phyloP scores from a whole-genome alignment of 2,888 invertebrate species.

The Orthonevra nobilis region DNA sequence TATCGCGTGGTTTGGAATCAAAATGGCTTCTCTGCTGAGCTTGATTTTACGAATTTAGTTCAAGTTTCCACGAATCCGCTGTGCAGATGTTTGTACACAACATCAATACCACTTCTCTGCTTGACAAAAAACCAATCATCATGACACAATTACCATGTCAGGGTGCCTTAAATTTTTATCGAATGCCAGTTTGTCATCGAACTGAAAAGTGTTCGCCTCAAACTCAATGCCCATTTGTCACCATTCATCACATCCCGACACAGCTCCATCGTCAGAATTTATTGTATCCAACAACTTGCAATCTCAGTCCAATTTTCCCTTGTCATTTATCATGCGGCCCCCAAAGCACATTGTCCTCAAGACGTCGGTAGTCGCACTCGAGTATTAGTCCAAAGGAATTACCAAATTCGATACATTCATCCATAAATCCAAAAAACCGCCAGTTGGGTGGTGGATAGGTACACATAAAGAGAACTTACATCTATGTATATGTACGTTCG shows the following conservation, averaged over 20 bases:
- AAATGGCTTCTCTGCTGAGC: too few species aligned
- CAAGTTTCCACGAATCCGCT: too few species aligned
- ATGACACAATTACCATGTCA: too few species aligned
- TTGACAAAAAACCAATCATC: too few species aligned
- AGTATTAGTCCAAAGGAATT: constrained; percentile 51
- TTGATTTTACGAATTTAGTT: too few species aligned
- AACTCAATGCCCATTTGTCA: constrained; percentile 39
- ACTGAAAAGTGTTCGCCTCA: too few species aligned
- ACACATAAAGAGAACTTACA: not conserved
- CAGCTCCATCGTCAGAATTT: constrained; percentile 23
- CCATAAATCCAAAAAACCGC: constrained; percentile 57
- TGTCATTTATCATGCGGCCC: constrained; percentile 54
- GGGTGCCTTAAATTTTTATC: too few species aligned
- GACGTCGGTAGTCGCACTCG: constrained; percentile 9
- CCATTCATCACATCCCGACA: constrained; percentile 38
- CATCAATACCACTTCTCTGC: too few species aligned
- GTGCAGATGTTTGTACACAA: too few species aligned
- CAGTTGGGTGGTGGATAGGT: constrained; percentile 7
- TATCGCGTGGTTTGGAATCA: too few species aligned
- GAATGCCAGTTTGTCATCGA: too few species aligned
- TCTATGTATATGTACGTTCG: not conserved
- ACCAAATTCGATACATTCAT: constrained; percentile 63
- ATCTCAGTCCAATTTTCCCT: constrained; percentile 52
- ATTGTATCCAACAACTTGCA: constrained; percentile 37
- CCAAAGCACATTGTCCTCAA: too few species aligned